Evolutionary conservation across 1,140 invertebrate species (phyloP).

Genomic region (Tenebrio molitor): DNA sequence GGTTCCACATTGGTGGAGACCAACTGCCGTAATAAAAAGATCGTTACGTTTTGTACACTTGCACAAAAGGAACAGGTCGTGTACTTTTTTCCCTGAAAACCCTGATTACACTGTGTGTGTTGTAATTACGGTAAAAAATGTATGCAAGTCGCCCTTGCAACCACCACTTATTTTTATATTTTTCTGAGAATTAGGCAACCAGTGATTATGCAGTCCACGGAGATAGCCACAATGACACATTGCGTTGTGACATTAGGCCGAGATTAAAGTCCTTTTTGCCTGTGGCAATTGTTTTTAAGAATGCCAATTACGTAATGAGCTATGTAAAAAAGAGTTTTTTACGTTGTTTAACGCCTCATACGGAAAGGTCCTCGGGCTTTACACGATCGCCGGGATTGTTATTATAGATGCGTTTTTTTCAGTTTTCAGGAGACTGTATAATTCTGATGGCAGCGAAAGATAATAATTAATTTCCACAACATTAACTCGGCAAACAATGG

Average conservation of each 20-base stretch:
- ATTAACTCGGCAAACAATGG: background rate
- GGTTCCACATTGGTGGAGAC: constrained; percentile 3
- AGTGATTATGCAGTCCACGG: constrained; percentile 11
- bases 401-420: background rate
- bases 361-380: background rate
- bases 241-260: constrained; percentile 9
- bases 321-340: background rate
- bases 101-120: constrained; percentile 14
- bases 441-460: background rate
- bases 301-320: constrained; percentile 25
- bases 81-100: constrained; percentile 18
- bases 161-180: constrained; percentile 23
- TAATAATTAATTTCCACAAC: constrained; percentile 12
- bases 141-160: constrained; percentile 31
- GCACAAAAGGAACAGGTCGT: constrained; percentile 16
- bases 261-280: constrained; percentile 14
- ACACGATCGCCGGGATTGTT: background rate
- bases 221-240: constrained; percentile 1
- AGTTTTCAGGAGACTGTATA: too few species aligned
- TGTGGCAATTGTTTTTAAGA: constrained; percentile 6
- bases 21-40: constrained; percentile 32
- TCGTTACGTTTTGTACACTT: constrained; percentile 40
- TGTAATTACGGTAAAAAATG: constrained; percentile 35
- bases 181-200: constrained; percentile 37
- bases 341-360: background rate